These are phyloP conservation scores for Bombyx mandarina DNA, from an alignment of 1,140 invertebrate genomes.

Conservation along the genomic window DNA sequence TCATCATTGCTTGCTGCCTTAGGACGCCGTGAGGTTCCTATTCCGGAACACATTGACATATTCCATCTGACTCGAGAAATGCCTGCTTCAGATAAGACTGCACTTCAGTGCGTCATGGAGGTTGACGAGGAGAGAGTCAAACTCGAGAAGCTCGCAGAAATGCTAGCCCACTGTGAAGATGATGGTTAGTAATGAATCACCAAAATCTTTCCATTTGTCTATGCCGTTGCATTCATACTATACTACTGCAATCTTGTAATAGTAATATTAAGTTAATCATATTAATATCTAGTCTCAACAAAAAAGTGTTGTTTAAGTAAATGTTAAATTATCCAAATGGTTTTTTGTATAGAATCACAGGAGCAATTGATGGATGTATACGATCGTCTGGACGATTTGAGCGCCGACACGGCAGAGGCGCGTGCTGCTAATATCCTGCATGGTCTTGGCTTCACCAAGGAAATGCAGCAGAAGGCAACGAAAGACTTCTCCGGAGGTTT, in stretches of 20 bases:
- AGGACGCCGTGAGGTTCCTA: constrained; percentile 94
- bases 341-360: constrained; percentile 78
- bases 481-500: constrained; percentile 92
- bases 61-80: constrained; percentile 98
- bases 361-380: constrained; percentile 98
- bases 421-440: constrained; percentile 95
- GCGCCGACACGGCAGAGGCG: constrained; percentile 94
- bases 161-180: constrained; percentile 88
- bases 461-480: constrained; percentile 93
- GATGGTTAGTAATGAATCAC: constrained; percentile 72
- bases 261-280: too few species aligned
- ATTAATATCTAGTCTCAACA: too few species aligned
- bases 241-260: too few species aligned
- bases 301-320: too few species aligned
- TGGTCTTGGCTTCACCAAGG: constrained; percentile 95
- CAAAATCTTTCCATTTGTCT: too few species aligned
- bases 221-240: too few species aligned
- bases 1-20: constrained; percentile 93
- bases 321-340: too few species aligned
- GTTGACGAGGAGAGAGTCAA: constrained; percentile 95
- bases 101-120: constrained; percentile 97
- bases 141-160: constrained; percentile 94
- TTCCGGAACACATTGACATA: constrained; percentile 98
- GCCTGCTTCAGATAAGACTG: constrained; percentile 93
- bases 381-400: constrained; percentile 96